A percentile compares a stretch with the other conserved stretches of the same genome.
phyloP scores from a whole-genome alignment of 1,140 invertebrate species.

The Hycleus phaleratus region DNA sequence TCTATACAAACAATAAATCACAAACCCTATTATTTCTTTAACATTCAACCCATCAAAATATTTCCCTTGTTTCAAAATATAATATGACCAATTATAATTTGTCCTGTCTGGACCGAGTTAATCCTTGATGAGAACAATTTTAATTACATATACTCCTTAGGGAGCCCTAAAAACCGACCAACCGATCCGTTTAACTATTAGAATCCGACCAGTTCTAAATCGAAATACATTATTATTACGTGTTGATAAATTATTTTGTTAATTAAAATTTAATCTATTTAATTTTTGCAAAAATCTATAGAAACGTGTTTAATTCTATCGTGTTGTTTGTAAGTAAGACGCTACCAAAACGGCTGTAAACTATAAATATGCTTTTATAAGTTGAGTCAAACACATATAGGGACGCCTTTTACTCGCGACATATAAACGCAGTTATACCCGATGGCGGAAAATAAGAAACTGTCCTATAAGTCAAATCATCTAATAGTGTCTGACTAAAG shows the following conservation, averaged over 20 bases:
- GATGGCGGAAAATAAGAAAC: too few relatives aligned
- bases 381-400: conserved; percentile 14
- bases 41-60: too few relatives aligned
- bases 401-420: neutral
- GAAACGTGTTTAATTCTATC: neutral
- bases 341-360: conserved; percentile 11
- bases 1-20: neutral
- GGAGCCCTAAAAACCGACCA: conserved; percentile 28
- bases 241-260: too few relatives aligned
- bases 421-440: conserved; percentile 9
- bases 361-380: conserved; percentile 9
- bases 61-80: conserved; percentile 1
- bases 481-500: too few relatives aligned
- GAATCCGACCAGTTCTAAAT: neutral
- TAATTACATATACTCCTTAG: conserved; percentile 35
- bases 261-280: too few relatives aligned
- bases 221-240: too few relatives aligned
- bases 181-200: conserved; percentile 1
- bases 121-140: conserved; percentile 37
- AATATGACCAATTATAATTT: conserved; percentile 30
- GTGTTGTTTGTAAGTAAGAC: conserved; percentile 4
- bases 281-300: too few relatives aligned
- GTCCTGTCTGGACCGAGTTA: conserved; percentile 30
- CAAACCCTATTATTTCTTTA: too few relatives aligned
- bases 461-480: too few relatives aligned